Conservation (phyloP, 1,140 invertebrate species). For the Leptonema lineaticorne region DNA sequence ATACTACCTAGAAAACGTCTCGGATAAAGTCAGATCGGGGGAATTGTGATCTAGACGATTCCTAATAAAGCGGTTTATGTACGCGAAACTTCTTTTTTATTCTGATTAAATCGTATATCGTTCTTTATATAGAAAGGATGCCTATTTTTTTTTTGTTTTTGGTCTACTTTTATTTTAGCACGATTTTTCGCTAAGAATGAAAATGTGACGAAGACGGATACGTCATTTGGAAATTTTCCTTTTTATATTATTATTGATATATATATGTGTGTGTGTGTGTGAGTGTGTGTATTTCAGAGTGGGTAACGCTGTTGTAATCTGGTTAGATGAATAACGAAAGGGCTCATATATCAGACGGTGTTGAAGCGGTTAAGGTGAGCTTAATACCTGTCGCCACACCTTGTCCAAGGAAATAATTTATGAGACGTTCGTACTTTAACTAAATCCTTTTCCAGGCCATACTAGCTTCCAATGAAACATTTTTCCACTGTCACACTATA, state of each 20-base stretch:
- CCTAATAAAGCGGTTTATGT: slow-evolving; percentile 15
- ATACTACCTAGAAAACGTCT: neutral
- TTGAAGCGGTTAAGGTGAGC: slow-evolving; percentile 21
- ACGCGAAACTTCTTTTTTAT: slow-evolving; percentile 1
- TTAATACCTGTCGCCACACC: slow-evolving; percentile 29
- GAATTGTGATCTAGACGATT: neutral
- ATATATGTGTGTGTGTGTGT: too few relatives aligned
- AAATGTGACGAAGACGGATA: too few relatives aligned
- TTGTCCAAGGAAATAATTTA: slow-evolving; percentile 27
- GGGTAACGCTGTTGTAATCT: slow-evolving; percentile 13
- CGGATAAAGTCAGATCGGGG: neutral
- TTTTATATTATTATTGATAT: too few relatives aligned
- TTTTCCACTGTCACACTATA: too few relatives aligned
- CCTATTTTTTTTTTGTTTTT: neutral
- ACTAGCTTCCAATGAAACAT: slow-evolving; percentile 13
- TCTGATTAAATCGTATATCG: neutral
- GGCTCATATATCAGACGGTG: slow-evolving; percentile 24
- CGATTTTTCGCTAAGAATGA: neutral
- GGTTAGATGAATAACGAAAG: slow-evolving; percentile 19
- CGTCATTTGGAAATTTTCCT: too few relatives aligned
- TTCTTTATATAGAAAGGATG: neutral
- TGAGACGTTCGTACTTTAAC: slow-evolving; percentile 16
- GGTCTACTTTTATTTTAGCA: neutral
- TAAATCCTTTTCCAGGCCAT: slow-evolving; percentile 5
- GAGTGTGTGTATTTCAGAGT: slow-evolving; percentile 12